phyloP scores from a whole-genome alignment of 2,113 vertebrate genomes.

The Hyperoodon ampullatus region DNA sequence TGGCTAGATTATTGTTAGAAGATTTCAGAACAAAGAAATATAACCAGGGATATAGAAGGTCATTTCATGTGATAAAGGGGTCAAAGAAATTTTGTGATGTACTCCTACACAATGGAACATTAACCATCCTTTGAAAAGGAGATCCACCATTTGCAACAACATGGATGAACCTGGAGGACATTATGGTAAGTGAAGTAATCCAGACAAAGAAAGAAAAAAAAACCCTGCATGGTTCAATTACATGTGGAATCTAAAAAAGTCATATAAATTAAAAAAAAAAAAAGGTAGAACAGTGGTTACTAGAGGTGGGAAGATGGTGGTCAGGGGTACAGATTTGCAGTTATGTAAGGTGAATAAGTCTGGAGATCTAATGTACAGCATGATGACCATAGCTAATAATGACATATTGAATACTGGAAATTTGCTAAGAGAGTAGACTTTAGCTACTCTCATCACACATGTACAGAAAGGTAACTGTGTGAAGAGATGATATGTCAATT shows the following conservation, averaged over 20 bases:
- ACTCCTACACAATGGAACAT: background rate
- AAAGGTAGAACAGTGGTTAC: background rate
- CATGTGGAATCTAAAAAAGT: background rate
- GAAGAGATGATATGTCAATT: background rate
- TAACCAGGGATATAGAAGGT: background rate
- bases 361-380: background rate
- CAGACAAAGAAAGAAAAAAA: background rate
- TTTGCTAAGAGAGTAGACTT: background rate
- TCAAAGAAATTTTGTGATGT: background rate
- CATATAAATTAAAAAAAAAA: background rate
- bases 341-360: background rate
- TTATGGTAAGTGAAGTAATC: background rate
- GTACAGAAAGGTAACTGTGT: background rate
- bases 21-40: background rate
- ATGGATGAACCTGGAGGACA: background rate
- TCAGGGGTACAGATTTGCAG: background rate
- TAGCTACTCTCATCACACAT: background rate
- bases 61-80: background rate
- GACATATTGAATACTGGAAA: background rate
- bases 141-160: background rate
- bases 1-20: background rate
- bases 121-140: background rate
- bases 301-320: background rate
- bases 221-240: background rate
- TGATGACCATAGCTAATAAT: background rate